These are phyloP conservation scores for Ecdyonurus torrentis DNA, from an alignment of 2,888 invertebrate genomes.

Conservation along the genomic window DNA sequence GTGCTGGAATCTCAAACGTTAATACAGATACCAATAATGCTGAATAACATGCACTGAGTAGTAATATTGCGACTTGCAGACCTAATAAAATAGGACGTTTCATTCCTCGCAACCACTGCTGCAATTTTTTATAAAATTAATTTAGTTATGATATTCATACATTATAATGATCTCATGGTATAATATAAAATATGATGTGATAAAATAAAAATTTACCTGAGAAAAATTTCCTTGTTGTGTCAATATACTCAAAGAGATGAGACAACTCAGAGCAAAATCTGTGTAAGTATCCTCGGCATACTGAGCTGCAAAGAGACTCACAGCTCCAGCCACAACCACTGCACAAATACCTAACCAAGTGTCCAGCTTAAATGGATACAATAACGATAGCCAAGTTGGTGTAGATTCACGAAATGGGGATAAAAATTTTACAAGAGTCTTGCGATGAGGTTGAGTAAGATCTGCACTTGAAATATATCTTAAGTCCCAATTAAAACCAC, in stretches of 20 bases:
- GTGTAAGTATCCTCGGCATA: not conserved
- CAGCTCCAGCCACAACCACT: not conserved
- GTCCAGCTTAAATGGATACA: constrained; percentile 1
- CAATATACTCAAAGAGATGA: not conserved
- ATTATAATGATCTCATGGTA: not conserved
- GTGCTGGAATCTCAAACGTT: not conserved
- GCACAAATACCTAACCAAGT: not conserved
- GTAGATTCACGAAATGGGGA: not conserved
- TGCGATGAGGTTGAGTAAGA: not conserved
- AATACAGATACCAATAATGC: not conserved
- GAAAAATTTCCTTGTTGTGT: not conserved
- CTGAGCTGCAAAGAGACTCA: not conserved
- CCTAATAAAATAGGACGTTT: not conserved
- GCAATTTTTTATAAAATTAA: not conserved
- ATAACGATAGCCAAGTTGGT: not conserved
- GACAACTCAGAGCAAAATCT: not conserved
- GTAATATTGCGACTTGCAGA: not conserved
- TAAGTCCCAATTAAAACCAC: not conserved
- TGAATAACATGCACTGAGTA: not conserved
- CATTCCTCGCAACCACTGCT: not conserved
- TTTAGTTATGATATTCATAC: too few relatives aligned
- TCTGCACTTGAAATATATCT: not conserved
- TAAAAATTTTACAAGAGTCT: not conserved
- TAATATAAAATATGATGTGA: not conserved
- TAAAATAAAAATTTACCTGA: not conserved